Conservation (phyloP, 2,113 vertebrate genomes). For the Silurus glanis region DNA sequence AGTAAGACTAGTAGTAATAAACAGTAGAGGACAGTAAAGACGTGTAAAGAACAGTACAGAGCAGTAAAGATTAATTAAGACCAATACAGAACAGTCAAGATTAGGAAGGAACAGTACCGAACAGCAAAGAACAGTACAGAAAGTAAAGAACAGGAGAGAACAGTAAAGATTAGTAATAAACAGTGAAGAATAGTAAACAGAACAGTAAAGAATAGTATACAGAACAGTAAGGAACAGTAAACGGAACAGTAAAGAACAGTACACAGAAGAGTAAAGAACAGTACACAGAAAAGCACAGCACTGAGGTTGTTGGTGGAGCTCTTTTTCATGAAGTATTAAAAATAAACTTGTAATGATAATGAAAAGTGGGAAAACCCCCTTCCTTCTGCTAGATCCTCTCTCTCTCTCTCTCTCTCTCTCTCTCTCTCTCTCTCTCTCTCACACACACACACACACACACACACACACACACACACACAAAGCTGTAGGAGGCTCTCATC, state of each 20-base stretch:
- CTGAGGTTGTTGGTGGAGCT: background rate
- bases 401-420: too few relatives aligned
- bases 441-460: slow-evolving; percentile 17
- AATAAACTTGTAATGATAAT: background rate
- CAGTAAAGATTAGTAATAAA: background rate
- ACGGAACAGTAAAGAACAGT: background rate
- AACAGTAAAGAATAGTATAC: background rate
- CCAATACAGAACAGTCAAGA: background rate
- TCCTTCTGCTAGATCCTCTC: background rate
- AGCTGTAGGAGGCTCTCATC: background rate
- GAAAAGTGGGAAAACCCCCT: background rate
- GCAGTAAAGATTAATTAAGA: background rate
- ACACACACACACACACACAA: background rate
- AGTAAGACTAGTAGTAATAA: too few relatives aligned
- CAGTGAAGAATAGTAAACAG: background rate
- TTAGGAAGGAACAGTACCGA: background rate
- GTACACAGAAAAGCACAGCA: background rate
- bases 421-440: background rate
- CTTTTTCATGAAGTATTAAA: background rate
- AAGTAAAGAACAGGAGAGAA: background rate
- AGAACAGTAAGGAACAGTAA: background rate
- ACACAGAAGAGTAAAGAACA: background rate
- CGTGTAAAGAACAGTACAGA: background rate
- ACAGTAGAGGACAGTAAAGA: too few relatives aligned
- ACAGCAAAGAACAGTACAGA: background rate